These are phyloP conservation scores for Caenorhabditis uteleia DNA, from an alignment of 2,888 invertebrate genomes.

Conservation along the genomic window DNA sequence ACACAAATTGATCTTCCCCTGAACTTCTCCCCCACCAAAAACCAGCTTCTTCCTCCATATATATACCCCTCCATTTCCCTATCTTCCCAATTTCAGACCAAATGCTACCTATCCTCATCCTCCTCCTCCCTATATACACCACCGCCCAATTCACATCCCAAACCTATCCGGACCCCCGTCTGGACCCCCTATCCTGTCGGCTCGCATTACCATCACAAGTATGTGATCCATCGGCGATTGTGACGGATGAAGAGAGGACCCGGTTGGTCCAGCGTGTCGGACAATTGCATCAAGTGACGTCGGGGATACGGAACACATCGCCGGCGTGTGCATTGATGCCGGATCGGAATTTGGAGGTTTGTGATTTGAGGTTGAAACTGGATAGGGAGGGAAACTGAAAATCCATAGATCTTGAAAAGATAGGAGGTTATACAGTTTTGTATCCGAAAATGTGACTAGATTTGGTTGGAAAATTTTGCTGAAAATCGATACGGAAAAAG, in stretches of 20 bases:
- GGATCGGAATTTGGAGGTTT: constrained; percentile 57
- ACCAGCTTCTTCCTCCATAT: too few relatives aligned
- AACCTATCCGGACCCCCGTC: constrained; percentile 65
- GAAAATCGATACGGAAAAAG: too few relatives aligned
- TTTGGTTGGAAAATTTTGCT: too few relatives aligned
- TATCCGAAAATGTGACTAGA: too few relatives aligned
- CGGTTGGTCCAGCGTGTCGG: constrained; percentile 55
- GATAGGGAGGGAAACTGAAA: too few relatives aligned
- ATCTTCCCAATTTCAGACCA: not conserved
- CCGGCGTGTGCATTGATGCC: constrained; percentile 61
- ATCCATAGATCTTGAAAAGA: too few relatives aligned
- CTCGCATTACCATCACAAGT: constrained; percentile 51
- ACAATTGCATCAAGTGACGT: constrained; percentile 60
- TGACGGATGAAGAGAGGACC: constrained; percentile 62
- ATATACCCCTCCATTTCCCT: too few relatives aligned
- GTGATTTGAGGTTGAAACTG: too few relatives aligned
- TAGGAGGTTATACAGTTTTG: too few relatives aligned
- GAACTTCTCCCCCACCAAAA: too few relatives aligned
- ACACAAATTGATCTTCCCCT: too few relatives aligned
- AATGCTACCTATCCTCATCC: constrained; percentile 5
- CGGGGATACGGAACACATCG: constrained; percentile 62
- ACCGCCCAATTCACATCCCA: constrained; percentile 61
- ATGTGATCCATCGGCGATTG: constrained; percentile 67
- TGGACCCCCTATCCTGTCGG: constrained; percentile 57
- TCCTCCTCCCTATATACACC: constrained; percentile 18